Conservation (phyloP, 2,888 invertebrate species). For the Scaptomyza cyrtandrae region DNA sequence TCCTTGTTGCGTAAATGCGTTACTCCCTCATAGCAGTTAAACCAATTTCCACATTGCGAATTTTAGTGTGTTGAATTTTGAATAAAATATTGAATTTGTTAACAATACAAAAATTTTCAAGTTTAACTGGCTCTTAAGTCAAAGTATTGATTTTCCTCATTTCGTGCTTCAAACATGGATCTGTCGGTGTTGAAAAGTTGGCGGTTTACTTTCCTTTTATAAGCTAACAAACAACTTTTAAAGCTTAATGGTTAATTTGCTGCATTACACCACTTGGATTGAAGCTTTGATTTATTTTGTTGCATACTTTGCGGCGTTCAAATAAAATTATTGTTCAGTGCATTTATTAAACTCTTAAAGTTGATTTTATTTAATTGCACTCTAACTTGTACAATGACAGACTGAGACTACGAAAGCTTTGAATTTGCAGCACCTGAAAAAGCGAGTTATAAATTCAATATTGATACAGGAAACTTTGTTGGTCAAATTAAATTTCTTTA, state of each 20-base stretch:
- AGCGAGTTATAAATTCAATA: slow-evolving; percentile 54
- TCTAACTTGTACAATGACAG: background rate
- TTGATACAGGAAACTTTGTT: slow-evolving; percentile 42
- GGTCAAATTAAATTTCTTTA: slow-evolving; percentile 68
- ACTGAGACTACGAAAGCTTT: background rate
- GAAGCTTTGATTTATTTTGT: background rate
- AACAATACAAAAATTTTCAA: background rate
- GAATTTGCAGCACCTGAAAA: slow-evolving; percentile 14
- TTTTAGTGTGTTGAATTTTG: slow-evolving; percentile 21
- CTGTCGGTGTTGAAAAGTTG: slow-evolving; percentile 10
- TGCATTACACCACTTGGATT: background rate
- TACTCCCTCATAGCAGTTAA: background rate
- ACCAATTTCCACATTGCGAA: background rate
- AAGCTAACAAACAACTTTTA: background rate
- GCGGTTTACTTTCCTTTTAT: slow-evolving; percentile 66
- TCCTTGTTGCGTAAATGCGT: background rate
- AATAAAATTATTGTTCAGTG: background rate
- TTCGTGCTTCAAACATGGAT: slow-evolving; percentile 17
- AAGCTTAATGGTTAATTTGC: background rate
- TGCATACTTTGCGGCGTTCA: slow-evolving; percentile 29
- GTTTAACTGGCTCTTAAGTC: slow-evolving; percentile 62
- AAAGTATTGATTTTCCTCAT: slow-evolving; percentile 63
- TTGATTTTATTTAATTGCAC: background rate
- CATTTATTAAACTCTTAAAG: background rate
- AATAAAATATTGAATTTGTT: background rate